Percentiles rank a stretch among this genome's conserved stretches.
These are phyloP conservation scores for Gadopsis marmoratus DNA, from an alignment of 2,797 vertebrate species.

Conservation along the genomic window DNA sequence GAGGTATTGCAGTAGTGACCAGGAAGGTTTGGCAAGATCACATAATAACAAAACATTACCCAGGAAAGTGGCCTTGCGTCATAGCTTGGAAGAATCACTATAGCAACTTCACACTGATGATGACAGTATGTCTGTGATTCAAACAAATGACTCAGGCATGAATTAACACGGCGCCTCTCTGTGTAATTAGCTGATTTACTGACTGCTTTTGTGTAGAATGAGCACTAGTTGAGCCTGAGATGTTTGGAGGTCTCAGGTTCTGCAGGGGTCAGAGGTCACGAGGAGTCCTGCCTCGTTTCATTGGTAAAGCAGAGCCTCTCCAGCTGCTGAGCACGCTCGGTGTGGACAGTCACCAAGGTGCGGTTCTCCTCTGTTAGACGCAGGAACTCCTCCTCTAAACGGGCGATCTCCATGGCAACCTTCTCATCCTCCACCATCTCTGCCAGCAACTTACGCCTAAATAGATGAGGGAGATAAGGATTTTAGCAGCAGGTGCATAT, in stretches of 20 bases:
- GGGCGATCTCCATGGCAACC: constrained; percentile 90
- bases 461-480: constrained; percentile 16
- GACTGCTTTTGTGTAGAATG: constrained; percentile 32
- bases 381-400: constrained; percentile 92
- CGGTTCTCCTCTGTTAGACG: constrained; percentile 94
- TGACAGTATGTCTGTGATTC: constrained; percentile 48
- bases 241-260: constrained; percentile 60
- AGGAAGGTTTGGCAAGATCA: constrained; percentile 38
- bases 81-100: constrained; percentile 38
- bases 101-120: constrained; percentile 47
- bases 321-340: constrained; percentile 91
- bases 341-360: constrained; percentile 91
- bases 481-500: neutral
- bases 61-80: constrained; percentile 45
- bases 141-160: constrained; percentile 60
- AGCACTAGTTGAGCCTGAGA: constrained; percentile 36
- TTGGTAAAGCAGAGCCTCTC: constrained; percentile 91
- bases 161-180: constrained; percentile 47
- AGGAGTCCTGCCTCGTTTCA: constrained; percentile 91
- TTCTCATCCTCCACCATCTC: constrained; percentile 94
- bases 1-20: constrained; percentile 28
- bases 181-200: constrained; percentile 69
- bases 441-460: constrained; percentile 92
- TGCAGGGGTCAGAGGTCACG: constrained; percentile 85
- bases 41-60: constrained; percentile 42